A percentile compares a stretch with the other conserved stretches of the same genome.
These are phyloP conservation scores for Lacerta viridis DNA, from an alignment of 2,797 vertebrate genomes.

Conservation along the genomic window DNA sequence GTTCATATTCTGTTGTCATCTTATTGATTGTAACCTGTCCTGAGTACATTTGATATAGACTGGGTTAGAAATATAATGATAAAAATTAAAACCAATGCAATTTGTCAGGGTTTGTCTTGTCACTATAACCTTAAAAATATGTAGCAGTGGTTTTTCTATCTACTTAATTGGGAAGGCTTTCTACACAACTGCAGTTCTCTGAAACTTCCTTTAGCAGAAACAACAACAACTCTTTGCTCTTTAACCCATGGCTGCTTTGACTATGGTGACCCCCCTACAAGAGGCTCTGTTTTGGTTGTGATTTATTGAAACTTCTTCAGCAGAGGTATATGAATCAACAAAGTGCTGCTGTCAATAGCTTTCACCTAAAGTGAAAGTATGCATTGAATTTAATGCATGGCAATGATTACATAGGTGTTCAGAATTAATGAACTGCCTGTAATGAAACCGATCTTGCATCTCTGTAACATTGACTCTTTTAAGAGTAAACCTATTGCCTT, in stretches of 20 bases:
- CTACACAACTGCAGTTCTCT: not conserved
- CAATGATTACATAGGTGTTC: conserved; percentile 22
- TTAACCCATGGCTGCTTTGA: not conserved
- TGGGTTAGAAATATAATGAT: too few relatives aligned
- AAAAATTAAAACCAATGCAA: too few relatives aligned
- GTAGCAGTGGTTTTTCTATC: not conserved
- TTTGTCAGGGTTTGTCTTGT: not conserved
- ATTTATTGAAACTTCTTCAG: conserved; percentile 28
- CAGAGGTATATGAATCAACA: conserved; percentile 14
- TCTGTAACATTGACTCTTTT: not conserved
- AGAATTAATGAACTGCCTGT: conserved; percentile 4
- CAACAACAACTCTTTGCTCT: not conserved
- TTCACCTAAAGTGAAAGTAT: conserved; percentile 20
- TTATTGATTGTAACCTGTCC: too few relatives aligned
- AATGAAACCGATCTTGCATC: not conserved
- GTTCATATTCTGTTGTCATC: too few relatives aligned
- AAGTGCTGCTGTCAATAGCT: conserved; percentile 8
- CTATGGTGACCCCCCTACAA: not conserved
- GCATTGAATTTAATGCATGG: conserved; percentile 9
- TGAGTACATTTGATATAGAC: too few relatives aligned
- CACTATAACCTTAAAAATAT: not conserved
- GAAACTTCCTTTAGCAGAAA: not conserved
- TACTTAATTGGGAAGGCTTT: not conserved
- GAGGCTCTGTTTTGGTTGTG: conserved; percentile 8
- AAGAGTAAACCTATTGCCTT: not conserved